Evolutionary conservation across 2,888 invertebrate species (phyloP), one percentile per base, ranked within the genome.

Genomic region (Chymomyza caudatula): DNA sequence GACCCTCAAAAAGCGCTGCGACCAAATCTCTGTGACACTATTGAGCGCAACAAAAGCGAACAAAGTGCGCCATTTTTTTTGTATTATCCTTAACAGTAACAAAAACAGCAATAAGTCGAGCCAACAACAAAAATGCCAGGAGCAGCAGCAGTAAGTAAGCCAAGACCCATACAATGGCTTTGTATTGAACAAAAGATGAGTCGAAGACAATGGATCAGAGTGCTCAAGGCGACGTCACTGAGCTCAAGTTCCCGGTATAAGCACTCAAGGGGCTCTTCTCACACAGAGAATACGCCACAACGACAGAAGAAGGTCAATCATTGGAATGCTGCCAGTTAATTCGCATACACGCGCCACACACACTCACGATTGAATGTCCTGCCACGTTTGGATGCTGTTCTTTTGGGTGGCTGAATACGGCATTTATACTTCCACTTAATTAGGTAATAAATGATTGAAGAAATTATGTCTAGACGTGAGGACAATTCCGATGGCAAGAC

Each of bases 391-490:
- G 25, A 29, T 61, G 5, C 25, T 49, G 44, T 44, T 57, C 47
- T 49, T 29, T 59, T 8, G 70, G 76, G 71, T 71, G 75, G 77
- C 78, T 85, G 86, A 83, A 76, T 75, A 74, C 69, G 74, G 76
- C 80, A 87, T 85, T 82, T 82, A 85, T 82, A 78, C 87, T 89
- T 89, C 88, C 89, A 89, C 89, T 89, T 90, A 90, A 90, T 90
- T 89, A 88, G 87, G 88, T 89, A 89, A 89, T 90, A 89, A 89
- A 90, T 89, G 90, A 89, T 89, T 89, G 89, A 89, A 87, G 89
- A 90, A 89, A 89, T 89, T 89, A 89, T 89, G 89, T 90, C 89
- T 90, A 89, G 90, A 90, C 90, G 89, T 90, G 90, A 90, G 88
- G 85, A 77, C 83, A 88, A 89, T 89, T 87, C 78, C 85, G 82